Conservation (phyloP, 2,113 vertebrate species). For the Talpa occidentalis region DNA sequence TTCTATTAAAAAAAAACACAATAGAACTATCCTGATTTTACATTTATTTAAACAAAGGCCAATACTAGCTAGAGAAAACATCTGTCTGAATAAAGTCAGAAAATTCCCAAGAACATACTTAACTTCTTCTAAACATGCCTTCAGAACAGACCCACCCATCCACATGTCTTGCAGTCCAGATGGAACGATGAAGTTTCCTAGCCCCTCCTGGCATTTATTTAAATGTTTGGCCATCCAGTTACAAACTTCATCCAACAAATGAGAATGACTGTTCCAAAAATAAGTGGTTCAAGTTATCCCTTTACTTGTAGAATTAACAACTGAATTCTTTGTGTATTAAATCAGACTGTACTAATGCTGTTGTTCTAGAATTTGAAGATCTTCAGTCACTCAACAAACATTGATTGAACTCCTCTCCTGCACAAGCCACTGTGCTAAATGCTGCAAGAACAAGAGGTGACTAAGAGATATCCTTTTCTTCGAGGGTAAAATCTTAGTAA, state of each 20-base stretch:
- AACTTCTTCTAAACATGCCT: conserved; percentile 62
- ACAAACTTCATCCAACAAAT: conserved; percentile 66
- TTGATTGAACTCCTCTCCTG: neutral
- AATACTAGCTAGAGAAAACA: conserved; percentile 72
- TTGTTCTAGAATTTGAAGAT: conserved; percentile 52
- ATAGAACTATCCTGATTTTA: conserved; percentile 59
- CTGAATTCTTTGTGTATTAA: conserved; percentile 48
- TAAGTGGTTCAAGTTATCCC: conserved; percentile 31
- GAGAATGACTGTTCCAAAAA: conserved; percentile 41
- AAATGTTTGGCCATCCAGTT: conserved; percentile 65
- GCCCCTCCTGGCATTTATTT: conserved; percentile 57
- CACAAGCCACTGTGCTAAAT: conserved; percentile 23
- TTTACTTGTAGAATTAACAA: conserved; percentile 49
- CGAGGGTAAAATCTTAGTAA: conserved; percentile 16
- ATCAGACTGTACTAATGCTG: neutral
- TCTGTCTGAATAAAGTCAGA: conserved; percentile 68
- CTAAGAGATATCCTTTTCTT: neutral
- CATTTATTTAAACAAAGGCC: conserved; percentile 72
- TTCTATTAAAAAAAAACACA: conserved; percentile 53
- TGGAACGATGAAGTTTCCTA: conserved; percentile 66
- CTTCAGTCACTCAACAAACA: conserved; percentile 44
- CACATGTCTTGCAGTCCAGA: conserved; percentile 63
- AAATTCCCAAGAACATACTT: conserved; percentile 66
- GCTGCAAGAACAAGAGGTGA: neutral
- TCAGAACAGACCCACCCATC: conserved; percentile 65